Conservation (phyloP, 2,888 invertebrate genomes). For the Phalera bucephala region DNA sequence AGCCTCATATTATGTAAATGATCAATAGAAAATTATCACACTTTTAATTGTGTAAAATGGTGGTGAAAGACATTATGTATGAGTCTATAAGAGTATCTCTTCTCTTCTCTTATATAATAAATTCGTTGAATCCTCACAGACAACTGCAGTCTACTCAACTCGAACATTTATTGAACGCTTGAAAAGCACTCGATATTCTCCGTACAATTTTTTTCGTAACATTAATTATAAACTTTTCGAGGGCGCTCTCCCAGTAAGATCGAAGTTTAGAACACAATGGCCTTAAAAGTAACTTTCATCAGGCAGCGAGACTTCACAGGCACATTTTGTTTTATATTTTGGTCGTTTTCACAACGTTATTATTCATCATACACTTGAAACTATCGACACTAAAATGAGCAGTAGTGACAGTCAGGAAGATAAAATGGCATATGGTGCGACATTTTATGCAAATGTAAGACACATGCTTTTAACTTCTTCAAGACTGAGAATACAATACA, state of each 20-base stretch:
- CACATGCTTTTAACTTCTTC: background rate
- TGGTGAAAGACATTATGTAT: too few species aligned
- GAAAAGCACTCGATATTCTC: slow-evolving; percentile 48
- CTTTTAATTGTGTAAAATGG: too few species aligned
- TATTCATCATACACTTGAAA: background rate
- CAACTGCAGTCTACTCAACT: too few species aligned
- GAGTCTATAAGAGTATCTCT: too few species aligned
- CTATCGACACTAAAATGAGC: background rate
- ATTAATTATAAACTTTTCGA: slow-evolving; percentile 66
- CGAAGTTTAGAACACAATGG: slow-evolving; percentile 49
- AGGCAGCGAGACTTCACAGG: slow-evolving; percentile 22
- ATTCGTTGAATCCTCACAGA: too few species aligned
- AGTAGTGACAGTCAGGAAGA: background rate
- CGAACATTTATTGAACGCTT: slow-evolving; percentile 60
- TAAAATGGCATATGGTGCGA: background rate
- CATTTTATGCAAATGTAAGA: background rate
- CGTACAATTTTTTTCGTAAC: slow-evolving; percentile 50
- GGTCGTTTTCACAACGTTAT: slow-evolving; percentile 1
- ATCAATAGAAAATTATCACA: too few species aligned
- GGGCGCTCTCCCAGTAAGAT: slow-evolving; percentile 37
- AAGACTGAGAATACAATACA: too few species aligned
- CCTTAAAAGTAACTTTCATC: slow-evolving; percentile 38
- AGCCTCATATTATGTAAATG: too few species aligned
- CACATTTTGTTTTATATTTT: slow-evolving; percentile 16
- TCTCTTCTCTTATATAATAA: too few species aligned